phyloP scores from a whole-genome alignment of 1,140 invertebrate genomes.

The Bicyclus anynana region DNA sequence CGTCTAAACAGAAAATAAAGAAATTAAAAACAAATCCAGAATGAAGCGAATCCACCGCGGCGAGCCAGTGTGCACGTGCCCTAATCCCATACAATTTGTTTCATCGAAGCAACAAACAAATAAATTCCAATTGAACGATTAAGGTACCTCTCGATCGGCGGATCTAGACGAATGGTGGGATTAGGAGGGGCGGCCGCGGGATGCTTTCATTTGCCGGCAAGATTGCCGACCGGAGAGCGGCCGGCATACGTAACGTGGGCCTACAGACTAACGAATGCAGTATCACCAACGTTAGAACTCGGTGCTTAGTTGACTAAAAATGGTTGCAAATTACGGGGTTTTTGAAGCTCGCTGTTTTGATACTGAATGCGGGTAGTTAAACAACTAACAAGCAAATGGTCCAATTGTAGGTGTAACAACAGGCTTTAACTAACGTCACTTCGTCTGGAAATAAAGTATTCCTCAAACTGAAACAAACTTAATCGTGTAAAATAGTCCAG shows the following conservation, averaged over 20 bases:
- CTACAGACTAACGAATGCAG: slow-evolving; percentile 10
- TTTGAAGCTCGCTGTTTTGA: too few relatives aligned
- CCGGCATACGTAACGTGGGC: slow-evolving; percentile 38
- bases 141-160: slow-evolving; percentile 51
- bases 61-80: neutral
- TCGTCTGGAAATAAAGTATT: too few relatives aligned
- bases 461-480: too few relatives aligned
- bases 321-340: too few relatives aligned
- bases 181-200: slow-evolving; percentile 33
- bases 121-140: slow-evolving; percentile 62
- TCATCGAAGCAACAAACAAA: slow-evolving; percentile 46
- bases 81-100: slow-evolving; percentile 34
- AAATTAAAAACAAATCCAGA: neutral
- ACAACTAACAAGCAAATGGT: too few relatives aligned
- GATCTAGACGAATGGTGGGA: slow-evolving; percentile 55
- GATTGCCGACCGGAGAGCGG: slow-evolving; percentile 28
- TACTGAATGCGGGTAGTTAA: too few relatives aligned
- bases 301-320: too few relatives aligned
- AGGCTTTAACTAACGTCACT: too few relatives aligned
- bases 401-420: too few relatives aligned
- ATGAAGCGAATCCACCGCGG: neutral
- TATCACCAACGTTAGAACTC: neutral
- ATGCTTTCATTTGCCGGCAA: slow-evolving; percentile 42
- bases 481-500: too few relatives aligned
- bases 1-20: too few relatives aligned